Percentiles rank a stretch among this genome's conserved stretches.
phyloP scores from a whole-genome alignment of 2,797 vertebrate genomes.

The Megaceryle alcyon region DNA sequence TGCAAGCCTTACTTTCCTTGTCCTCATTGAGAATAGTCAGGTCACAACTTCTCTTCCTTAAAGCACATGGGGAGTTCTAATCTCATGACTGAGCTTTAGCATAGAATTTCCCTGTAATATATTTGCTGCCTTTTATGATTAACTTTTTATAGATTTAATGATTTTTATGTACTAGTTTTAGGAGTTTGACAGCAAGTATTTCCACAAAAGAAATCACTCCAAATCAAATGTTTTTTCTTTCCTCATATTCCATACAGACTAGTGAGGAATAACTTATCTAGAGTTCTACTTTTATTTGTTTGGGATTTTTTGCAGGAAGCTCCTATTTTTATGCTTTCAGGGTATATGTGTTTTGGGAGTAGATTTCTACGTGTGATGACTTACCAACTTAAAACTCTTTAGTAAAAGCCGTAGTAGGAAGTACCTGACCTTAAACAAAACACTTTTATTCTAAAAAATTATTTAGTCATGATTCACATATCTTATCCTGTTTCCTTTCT shows the following conservation, averaged over 20 bases:
- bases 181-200: background rate
- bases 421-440: background rate
- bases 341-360: background rate
- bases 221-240: background rate
- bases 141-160: background rate
- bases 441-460: background rate
- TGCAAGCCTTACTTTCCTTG: background rate
- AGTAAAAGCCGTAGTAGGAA: background rate
- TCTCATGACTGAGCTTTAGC: background rate
- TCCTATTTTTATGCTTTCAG: background rate
- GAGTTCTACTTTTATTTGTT: background rate
- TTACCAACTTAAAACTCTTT: background rate
- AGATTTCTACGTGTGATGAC: background rate
- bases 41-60: background rate
- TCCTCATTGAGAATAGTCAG: background rate
- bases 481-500: background rate
- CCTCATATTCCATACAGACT: background rate
- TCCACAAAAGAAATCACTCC: background rate
- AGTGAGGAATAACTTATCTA: background rate
- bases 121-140: background rate
- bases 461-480: background rate
- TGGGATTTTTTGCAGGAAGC: background rate
- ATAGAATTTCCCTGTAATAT: background rate
- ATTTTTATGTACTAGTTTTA: background rate
- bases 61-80: background rate